A percentile compares a stretch with the other conserved stretches of the same genome.
Evolutionary conservation across 2,888 invertebrate species (phyloP).

Genomic region (Rhopalosiphum nymphaeae): DNA sequence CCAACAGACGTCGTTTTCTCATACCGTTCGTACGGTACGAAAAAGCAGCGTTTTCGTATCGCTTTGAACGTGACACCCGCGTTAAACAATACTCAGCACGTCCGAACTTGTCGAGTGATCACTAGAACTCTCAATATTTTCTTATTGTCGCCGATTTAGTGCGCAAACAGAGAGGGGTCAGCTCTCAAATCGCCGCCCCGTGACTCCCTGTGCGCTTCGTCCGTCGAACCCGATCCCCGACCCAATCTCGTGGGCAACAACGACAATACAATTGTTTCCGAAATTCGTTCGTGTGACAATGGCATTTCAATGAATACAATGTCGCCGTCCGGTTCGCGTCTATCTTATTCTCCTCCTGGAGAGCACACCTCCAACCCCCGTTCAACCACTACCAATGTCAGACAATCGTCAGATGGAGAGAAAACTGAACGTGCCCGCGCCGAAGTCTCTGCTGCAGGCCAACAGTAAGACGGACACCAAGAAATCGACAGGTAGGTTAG

Average conservation of each 20-base stretch:
- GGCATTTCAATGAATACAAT: conserved; percentile 72
- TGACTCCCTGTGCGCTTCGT: background rate
- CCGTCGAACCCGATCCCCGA: background rate
- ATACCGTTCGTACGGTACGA: background rate
- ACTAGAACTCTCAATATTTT: background rate
- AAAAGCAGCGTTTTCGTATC: background rate
- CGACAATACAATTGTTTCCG: conserved; percentile 76
- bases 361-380: conserved; percentile 74
- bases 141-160: background rate
- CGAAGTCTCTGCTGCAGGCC: conserved; percentile 79
- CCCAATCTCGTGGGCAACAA: background rate
- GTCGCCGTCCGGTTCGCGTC: conserved; percentile 79
- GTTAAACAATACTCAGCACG: background rate
- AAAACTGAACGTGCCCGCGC: conserved; percentile 76
- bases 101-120: background rate
- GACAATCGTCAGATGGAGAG: conserved; percentile 81
- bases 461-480: conserved; percentile 81
- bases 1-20: background rate
- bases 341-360: conserved; percentile 80
- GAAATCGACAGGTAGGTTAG: conserved; percentile 77
- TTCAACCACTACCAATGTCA: conserved; percentile 72
- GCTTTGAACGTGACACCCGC: background rate
- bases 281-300: conserved; percentile 50
- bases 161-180: background rate
- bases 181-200: background rate